These are phyloP conservation scores for Pherbina coryleti DNA, from an alignment of 2,888 invertebrate genomes.

Conservation along the genomic window DNA sequence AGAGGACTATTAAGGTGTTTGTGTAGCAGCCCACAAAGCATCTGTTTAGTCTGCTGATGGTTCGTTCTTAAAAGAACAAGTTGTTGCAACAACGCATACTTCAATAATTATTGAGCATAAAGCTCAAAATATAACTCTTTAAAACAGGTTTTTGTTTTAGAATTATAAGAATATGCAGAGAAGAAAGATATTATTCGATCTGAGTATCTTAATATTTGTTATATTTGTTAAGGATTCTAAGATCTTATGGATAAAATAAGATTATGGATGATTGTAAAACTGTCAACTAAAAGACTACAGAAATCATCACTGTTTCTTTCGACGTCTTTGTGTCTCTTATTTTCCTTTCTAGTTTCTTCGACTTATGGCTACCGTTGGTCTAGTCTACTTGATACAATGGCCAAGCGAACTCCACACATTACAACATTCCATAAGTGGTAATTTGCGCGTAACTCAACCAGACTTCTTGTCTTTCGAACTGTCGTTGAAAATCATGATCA, in stretches of 20 bases:
- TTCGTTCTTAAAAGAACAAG: too few species aligned
- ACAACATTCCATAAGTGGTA: conserved; percentile 42
- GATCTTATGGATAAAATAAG: background rate
- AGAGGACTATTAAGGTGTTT: too few species aligned
- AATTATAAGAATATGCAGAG: too few species aligned
- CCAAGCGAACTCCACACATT: conserved; percentile 23
- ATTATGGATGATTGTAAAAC: background rate
- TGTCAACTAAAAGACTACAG: conserved; percentile 31
- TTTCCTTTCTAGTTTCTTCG: conserved; percentile 6
- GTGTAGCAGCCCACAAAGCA: too few species aligned
- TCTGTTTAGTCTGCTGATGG: too few species aligned
- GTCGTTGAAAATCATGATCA: conserved; percentile 35
- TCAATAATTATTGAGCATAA: too few species aligned
- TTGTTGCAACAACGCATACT: too few species aligned
- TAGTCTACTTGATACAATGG: conserved; percentile 9
- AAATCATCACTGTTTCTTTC: background rate
- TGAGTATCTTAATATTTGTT: too few species aligned
- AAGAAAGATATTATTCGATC: too few species aligned
- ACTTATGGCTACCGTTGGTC: conserved; percentile 33
- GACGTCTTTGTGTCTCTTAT: conserved; percentile 35
- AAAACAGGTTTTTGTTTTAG: too few species aligned
- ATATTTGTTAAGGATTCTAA: too few species aligned
- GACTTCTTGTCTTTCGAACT: conserved; percentile 50
- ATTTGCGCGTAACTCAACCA: conserved; percentile 52
- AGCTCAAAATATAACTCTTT: too few species aligned